Conservation (phyloP, 2,888 invertebrate genomes). For the Mesorhabditis spiculigera region DNA sequence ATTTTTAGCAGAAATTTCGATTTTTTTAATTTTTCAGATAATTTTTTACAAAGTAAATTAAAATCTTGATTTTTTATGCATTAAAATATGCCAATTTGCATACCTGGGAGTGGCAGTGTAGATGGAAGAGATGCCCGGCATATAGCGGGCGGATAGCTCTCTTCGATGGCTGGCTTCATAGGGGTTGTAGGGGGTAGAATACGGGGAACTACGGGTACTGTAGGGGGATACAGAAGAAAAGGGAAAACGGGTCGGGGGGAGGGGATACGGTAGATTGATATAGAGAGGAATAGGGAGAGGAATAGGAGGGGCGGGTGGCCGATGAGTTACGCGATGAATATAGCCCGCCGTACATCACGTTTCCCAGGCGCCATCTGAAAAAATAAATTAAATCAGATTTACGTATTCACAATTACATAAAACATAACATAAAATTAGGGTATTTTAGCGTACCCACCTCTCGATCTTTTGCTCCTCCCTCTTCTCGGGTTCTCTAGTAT, state of each 20-base stretch:
- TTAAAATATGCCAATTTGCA: not conserved
- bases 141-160: not conserved
- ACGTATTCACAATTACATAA: no score
- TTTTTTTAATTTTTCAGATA: no score
- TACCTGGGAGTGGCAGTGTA: not conserved
- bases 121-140: not conserved
- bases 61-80: no score
- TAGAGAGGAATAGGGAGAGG: no score
- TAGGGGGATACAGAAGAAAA: not conserved
- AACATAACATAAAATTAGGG: no score
- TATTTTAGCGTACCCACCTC: no score
- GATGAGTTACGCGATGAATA: slow-evolving; percentile 26
- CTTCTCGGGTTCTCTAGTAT: not conserved
- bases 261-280: no score
- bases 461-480: not conserved
- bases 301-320: slow-evolving; percentile 7
- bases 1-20: no score
- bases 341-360: slow-evolving; percentile 37
- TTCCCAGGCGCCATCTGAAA: slow-evolving; percentile 40
- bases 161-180: not conserved
- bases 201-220: not conserved
- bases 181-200: not conserved
- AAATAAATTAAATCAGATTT: no score
- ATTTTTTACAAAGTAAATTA: no score
- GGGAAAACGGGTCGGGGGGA: not conserved